Evolutionary conservation across 2,797 vertebrate species (phyloP).

Genomic region (Bradypodion pumilum): DNA sequence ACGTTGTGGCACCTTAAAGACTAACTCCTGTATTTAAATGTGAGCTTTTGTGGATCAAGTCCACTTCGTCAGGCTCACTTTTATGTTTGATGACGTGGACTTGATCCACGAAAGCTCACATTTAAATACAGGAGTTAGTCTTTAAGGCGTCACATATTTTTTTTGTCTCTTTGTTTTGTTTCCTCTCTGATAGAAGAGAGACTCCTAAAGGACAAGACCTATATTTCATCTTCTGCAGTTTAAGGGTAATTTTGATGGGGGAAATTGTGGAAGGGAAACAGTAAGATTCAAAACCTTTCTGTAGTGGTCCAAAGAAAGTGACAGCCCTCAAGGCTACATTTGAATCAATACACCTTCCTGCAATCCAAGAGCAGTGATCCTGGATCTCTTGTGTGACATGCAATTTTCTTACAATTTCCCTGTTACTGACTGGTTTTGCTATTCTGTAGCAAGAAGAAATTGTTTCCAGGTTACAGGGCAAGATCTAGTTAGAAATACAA

Average conservation of each 20-base stretch:
- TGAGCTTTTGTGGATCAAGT: no score
- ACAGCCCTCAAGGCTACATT: background rate
- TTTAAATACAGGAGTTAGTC: no score
- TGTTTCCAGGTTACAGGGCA: background rate
- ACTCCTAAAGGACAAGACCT: constrained; percentile 54
- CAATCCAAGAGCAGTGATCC: background rate
- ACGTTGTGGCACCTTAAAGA: no score
- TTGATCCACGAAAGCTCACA: no score
- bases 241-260: background rate
- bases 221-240: background rate
- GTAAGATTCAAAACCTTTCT: background rate
- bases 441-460: background rate
- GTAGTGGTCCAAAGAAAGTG: background rate
- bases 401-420: background rate
- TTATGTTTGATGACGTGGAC: no score
- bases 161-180: no score
- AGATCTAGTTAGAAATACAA: background rate
- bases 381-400: background rate
- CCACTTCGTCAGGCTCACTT: no score
- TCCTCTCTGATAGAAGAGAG: no score
- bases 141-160: no score
- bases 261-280: background rate
- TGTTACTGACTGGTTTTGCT: background rate
- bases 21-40: no score
- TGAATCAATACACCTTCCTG: background rate